phyloP scores from a whole-genome alignment of 1,140 invertebrate species.

The Babylonia areolata region DNA sequence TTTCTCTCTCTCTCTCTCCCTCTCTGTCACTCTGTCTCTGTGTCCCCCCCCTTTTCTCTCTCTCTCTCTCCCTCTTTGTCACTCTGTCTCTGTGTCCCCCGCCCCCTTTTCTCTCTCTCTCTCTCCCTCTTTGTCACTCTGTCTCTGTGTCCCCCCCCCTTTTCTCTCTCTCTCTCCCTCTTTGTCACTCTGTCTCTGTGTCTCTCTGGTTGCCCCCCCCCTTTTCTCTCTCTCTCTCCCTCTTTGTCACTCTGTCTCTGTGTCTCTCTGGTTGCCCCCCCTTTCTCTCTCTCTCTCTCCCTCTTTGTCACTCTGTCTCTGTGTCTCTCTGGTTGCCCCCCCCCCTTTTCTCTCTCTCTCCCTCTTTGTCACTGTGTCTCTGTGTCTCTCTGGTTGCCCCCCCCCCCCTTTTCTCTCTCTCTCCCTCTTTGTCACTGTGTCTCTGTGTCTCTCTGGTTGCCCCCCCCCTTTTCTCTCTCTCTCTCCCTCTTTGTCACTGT shows the following conservation, averaged over 20 bases:
- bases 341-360: too few species aligned
- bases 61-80: constrained; percentile 20
- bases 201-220: too few species aligned
- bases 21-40: constrained; percentile 38
- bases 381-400: too few species aligned
- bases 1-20: constrained; percentile 32
- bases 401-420: too few species aligned
- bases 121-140: constrained; percentile 15
- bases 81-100: constrained; percentile 13
- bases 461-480: neutral
- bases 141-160: neutral
- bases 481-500: neutral
- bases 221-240: neutral
- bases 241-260: too few species aligned
- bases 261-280: too few species aligned
- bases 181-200: too few species aligned
- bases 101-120: neutral
- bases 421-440: neutral
- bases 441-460: too few species aligned
- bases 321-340: too few species aligned
- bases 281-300: too few species aligned
- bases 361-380: too few species aligned
- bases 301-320: too few species aligned
- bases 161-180: neutral
- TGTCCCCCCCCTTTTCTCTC: neutral